A percentile compares a stretch with the other conserved stretches of the same genome.
phyloP scores from a whole-genome alignment of 2,797 vertebrate species.

The Galago senegalensis region DNA sequence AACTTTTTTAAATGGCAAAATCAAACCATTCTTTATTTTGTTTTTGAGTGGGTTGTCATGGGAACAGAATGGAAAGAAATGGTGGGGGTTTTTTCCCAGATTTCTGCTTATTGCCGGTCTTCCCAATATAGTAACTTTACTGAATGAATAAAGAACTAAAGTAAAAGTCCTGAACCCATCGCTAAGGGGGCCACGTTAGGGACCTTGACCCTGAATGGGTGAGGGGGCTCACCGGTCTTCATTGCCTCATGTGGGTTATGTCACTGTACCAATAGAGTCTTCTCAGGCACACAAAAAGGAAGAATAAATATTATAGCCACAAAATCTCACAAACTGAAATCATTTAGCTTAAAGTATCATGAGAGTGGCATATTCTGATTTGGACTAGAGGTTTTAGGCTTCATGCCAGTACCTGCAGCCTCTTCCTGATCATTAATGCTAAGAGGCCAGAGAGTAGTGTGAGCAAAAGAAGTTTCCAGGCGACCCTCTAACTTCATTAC shows the following conservation, averaged over 20 bases:
- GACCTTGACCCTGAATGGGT: neutral
- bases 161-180: neutral
- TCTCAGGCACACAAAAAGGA: neutral
- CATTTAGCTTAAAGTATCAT: neutral
- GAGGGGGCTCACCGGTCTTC: no score
- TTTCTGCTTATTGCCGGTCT: constrained; percentile 65
- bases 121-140: constrained; percentile 51
- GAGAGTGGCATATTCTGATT: neutral
- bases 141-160: neutral
- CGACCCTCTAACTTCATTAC: neutral
- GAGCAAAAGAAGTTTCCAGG: neutral
- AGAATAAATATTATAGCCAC: neutral
- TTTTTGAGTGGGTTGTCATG: constrained; percentile 74
- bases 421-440: neutral
- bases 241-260: fast-evolving
- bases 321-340: neutral
- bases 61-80: constrained; percentile 65
- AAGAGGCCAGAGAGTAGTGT: fast-evolving
- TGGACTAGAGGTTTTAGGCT: constrained; percentile 46
- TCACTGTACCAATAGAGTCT: neutral
- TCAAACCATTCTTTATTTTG: constrained; percentile 36
- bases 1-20: constrained; percentile 39
- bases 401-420: neutral
- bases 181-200: neutral
- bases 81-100: neutral